Evolutionary conservation across 2,113 vertebrate species (phyloP).

Genomic region (Apaloderma vittatum): DNA sequence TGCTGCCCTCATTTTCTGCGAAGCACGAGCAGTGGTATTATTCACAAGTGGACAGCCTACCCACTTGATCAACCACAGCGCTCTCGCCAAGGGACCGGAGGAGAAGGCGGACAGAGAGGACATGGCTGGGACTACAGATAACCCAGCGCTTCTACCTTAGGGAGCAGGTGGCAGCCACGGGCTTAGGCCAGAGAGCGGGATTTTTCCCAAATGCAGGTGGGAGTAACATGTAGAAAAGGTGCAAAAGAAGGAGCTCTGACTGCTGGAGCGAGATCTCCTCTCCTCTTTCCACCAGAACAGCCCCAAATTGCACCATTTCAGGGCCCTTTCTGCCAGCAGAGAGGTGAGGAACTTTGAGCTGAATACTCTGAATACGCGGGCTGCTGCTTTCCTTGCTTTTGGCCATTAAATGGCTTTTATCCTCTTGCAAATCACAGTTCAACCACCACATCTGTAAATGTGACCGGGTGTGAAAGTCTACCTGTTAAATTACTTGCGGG

Average conservation of each 20-base stretch:
- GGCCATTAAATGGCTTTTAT: not conserved
- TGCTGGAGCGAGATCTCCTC: not conserved
- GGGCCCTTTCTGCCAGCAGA: not conserved
- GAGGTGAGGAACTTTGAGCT: not conserved
- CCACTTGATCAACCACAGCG: rapidly evolving
- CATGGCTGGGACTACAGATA: too few species aligned
- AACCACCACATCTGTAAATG: not conserved
- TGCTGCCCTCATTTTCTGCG: not conserved
- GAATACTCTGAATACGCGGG: not conserved
- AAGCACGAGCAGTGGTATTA: not conserved
- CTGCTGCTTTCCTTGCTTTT: not conserved
- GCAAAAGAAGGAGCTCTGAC: not conserved
- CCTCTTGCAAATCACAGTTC: not conserved
- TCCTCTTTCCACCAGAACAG: not conserved
- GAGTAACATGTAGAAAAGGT: not conserved
- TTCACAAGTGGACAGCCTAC: not conserved
- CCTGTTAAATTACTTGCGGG: not conserved
- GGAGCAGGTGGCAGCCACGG: not conserved
- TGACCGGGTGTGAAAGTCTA: rapidly evolving
- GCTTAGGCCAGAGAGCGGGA: not conserved
- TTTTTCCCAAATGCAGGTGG: not conserved
- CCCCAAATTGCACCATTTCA: not conserved
- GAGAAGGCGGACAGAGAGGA: not conserved
- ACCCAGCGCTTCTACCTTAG: rapidly evolving
- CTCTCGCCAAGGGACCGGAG: rapidly evolving